phyloP scores from a whole-genome alignment of 2,797 vertebrate species.

The Parauchenoglanis punctatus region DNA sequence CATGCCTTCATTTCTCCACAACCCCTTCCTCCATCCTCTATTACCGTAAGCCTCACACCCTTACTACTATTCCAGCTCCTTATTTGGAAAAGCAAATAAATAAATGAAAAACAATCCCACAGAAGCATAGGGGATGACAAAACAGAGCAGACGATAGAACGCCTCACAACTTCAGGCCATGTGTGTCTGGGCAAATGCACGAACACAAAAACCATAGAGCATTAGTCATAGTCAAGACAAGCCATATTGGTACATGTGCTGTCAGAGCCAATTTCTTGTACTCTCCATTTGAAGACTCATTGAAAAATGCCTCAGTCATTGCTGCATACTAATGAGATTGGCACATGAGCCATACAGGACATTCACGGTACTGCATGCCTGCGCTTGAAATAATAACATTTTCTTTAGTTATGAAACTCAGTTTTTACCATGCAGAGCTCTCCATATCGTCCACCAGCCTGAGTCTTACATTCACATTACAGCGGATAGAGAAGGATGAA shows the following conservation, averaged over 20 bases:
- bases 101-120: conserved; percentile 46
- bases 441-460: neutral
- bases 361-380: conserved; percentile 9
- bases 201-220: conserved; percentile 6
- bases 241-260: conserved; percentile 32
- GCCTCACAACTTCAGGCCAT: conserved; percentile 19
- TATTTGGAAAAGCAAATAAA: conserved; percentile 57
- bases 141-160: conserved; percentile 40
- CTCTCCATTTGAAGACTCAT: neutral
- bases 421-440: conserved; percentile 1
- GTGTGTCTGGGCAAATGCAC: conserved; percentile 16
- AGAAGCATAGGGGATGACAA: conserved; percentile 38
- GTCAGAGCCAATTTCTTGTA: conserved; percentile 24
- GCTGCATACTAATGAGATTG: neutral
- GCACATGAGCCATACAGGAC: neutral
- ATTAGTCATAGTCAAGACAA: conserved; percentile 31
- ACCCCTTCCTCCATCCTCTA: conserved; percentile 9
- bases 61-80: conserved; percentile 36
- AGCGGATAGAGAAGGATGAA: neutral
- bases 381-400: neutral
- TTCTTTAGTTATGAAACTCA: neutral
- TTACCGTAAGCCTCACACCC: conserved; percentile 42
- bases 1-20: conserved; percentile 5
- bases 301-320: neutral
- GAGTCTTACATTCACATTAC: neutral